Evolutionary conservation across 2,888 invertebrate species (phyloP).

Genomic region (Pseudoips prasinana): DNA sequence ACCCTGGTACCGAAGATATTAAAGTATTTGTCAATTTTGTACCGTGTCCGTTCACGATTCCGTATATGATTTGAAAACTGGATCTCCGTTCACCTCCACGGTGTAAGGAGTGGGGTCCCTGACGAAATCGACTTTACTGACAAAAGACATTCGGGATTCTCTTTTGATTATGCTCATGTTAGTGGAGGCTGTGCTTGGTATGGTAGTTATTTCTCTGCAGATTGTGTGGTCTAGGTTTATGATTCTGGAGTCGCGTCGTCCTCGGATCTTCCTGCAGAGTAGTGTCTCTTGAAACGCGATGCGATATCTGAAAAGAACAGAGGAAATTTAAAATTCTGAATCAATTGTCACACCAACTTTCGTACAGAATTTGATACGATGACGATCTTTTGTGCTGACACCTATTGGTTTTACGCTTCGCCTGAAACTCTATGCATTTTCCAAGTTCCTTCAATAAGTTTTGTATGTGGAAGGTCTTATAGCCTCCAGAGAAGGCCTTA

Average conservation of each 20-base stretch:
- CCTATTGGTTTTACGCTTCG: too few species aligned
- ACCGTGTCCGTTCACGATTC: conserved; percentile 27
- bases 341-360: too few species aligned
- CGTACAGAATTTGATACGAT: too few species aligned
- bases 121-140: conserved; percentile 59
- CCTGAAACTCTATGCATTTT: too few species aligned
- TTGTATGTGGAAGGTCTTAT: too few species aligned
- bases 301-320: conserved; percentile 83
- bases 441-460: too few species aligned
- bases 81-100: conserved; percentile 34
- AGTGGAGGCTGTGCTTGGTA: conserved; percentile 40
- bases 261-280: conserved; percentile 74
- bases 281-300: conserved; percentile 89
- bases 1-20: too few species aligned
- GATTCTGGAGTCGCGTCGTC: conserved; percentile 66
- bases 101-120: conserved; percentile 59
- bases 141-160: conserved; percentile 55
- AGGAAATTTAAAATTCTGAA: too few species aligned
- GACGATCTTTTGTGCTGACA: not conserved
- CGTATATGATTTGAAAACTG: conserved; percentile 39
- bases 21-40: too few species aligned
- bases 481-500: too few species aligned
- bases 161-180: conserved; percentile 36
- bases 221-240: conserved; percentile 75
- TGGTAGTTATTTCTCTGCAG: conserved; percentile 72